Evolutionary conservation across 2,888 invertebrate species (phyloP).

Genomic region (Pyrrhia umbra): DNA sequence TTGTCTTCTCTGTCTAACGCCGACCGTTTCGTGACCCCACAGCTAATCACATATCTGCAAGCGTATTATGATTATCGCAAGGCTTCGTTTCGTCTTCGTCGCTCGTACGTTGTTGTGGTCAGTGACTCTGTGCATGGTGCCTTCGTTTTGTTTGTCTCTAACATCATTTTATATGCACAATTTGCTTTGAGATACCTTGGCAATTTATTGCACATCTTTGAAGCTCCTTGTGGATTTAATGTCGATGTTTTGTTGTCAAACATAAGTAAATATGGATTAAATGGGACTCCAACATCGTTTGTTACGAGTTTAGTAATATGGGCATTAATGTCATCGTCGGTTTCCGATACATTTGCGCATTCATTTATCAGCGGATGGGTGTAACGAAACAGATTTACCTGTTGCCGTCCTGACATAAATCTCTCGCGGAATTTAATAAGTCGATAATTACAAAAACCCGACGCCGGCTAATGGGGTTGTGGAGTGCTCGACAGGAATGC

Average conservation of each 20-base stretch:
- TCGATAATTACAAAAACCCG: slow-evolving; percentile 82
- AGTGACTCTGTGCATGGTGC: slow-evolving; percentile 80
- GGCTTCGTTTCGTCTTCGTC: slow-evolving; percentile 85
- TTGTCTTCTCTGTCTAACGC: slow-evolving; percentile 83
- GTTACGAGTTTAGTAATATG: slow-evolving; percentile 37
- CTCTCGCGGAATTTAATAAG: slow-evolving; percentile 79
- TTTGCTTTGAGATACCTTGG: slow-evolving; percentile 65
- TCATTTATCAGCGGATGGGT: slow-evolving; percentile 68
- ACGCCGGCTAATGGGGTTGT: slow-evolving; percentile 72
- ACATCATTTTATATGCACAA: slow-evolving; percentile 73
- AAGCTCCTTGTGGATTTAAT: slow-evolving; percentile 53
- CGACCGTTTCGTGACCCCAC: slow-evolving; percentile 89
- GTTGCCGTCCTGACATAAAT: slow-evolving; percentile 77
- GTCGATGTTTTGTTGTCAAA: slow-evolving; percentile 38
- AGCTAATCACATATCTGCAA: slow-evolving; percentile 90
- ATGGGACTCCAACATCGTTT: slow-evolving; percentile 15
- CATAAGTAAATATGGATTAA: slow-evolving; percentile 41
- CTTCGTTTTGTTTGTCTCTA: slow-evolving; percentile 72
- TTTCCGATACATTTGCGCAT: slow-evolving; percentile 65
- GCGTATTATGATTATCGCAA: slow-evolving; percentile 89
- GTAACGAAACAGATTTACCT: slow-evolving; percentile 74
- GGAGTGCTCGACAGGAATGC: slow-evolving; percentile 68
- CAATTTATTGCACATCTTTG: slow-evolving; percentile 56
- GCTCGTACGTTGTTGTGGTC: slow-evolving; percentile 86
- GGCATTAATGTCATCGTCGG: slow-evolving; percentile 35